Base-by-base conservation (phyloP, 2,113 vertebrate genomes). In the Gambusia holbrooki region DNA sequence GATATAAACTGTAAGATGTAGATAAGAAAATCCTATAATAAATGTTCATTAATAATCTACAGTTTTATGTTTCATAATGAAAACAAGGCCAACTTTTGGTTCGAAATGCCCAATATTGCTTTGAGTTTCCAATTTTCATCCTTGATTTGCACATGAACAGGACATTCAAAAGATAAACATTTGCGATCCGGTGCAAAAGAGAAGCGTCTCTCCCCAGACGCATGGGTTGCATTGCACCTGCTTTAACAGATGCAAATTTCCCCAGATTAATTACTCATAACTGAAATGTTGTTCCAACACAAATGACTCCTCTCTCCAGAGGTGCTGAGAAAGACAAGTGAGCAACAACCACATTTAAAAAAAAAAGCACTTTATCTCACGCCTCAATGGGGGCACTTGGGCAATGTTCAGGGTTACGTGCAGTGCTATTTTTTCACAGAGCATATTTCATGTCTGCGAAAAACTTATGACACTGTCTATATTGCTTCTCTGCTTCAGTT, bases 241-340 rank as follows among this genome's bases (percentile, higher is more conserved):
- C 51, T 58, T 58, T 25, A 58, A 58, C 51, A 58, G 51, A 58
- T 58, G 51, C 51, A n/a, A n/a, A 58, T 58, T 58, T 58, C 51
- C 51, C 51, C 51, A 58, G 51, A 66, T n/a, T 66, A 66, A n/a
- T 37, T n/a, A 66, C 32, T 66, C 22, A 33, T 64, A n/a, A n/a
- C 5, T 6, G 22, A n/a, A 66, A 66, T 66, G 64, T 37, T 66
- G 32, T 66, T 37, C 32, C 14, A 66, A 66, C 64, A 35, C 15
- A 66, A 66, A 37, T 37, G 64, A 66, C 10, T 5, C 33, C 11
- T n/a, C 64, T 37, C 22, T 66, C 63, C 19, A 65, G 63, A 33
- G 63, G 63, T 65, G 30, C 19, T 33, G 30, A 33, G 63, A 35
- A 65, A 65, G 30, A 35, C 32, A 30, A 32, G 30, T 58, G 32